phyloP scores from a whole-genome alignment of 2,888 invertebrate species.

The Acanthosepion pharaonis region DNA sequence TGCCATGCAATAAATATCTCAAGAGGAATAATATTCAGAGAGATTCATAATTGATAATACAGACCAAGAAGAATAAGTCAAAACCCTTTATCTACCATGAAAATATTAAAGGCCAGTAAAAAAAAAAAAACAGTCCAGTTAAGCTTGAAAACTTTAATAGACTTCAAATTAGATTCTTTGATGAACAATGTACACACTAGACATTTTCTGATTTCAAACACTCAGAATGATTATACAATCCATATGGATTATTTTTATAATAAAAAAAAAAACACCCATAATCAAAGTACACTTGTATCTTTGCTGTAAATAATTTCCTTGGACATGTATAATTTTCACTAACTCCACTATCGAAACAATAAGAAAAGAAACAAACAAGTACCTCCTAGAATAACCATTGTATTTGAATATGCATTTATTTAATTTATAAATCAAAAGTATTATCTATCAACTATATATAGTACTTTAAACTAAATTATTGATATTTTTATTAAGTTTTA shows the following conservation, averaged over 20 bases:
- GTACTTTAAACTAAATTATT: no score
- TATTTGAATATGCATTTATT: not conserved
- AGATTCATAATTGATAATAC: not conserved
- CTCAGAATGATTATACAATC: not conserved
- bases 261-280: not conserved
- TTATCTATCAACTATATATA: not conserved
- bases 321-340: not conserved
- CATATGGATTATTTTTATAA: not conserved
- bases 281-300: not conserved
- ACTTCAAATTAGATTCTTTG: not conserved
- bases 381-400: no score
- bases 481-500: no score
- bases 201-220: not conserved
- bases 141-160: not conserved
- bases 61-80: not conserved
- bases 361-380: not conserved
- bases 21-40: not conserved
- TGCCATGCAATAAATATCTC: not conserved
- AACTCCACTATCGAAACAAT: not conserved
- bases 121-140: not conserved
- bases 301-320: not conserved
- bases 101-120: not conserved
- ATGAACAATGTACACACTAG: not conserved
- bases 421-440: not conserved
- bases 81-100: not conserved